These are phyloP conservation scores for Pangasianodon hypophthalmus DNA, from an alignment of 2,113 vertebrate species.

Conservation along the genomic window DNA sequence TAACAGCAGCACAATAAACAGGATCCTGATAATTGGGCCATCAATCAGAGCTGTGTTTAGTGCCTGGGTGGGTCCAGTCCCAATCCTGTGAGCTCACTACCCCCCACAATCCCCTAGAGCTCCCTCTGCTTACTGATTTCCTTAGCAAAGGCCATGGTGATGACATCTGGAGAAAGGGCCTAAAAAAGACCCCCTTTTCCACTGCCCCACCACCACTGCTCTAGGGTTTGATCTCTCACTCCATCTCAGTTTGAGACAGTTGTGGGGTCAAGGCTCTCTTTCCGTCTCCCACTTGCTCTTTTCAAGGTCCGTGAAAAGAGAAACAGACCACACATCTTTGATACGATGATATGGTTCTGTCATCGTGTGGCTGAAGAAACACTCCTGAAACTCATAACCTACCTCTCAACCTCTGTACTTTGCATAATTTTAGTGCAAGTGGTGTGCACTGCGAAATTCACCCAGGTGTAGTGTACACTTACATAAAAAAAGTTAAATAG, in stretches of 20 bases:
- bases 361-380: background rate
- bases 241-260: conserved; percentile 35
- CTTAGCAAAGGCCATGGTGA: conserved; percentile 46
- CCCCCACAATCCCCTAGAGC: conserved; percentile 48
- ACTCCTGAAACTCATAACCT: background rate
- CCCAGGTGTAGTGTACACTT: background rate
- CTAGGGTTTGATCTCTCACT: conserved; percentile 37
- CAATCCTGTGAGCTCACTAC: conserved; percentile 55
- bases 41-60: conserved; percentile 76
- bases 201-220: conserved; percentile 18
- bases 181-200: conserved; percentile 30
- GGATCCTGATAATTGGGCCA: conserved; percentile 79
- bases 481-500: background rate
- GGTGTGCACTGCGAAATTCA: background rate
- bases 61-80: conserved; percentile 64
- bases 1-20: conserved; percentile 81
- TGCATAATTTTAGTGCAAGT: background rate
- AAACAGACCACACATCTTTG: background rate
- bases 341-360: background rate
- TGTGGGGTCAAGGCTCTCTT: conserved; percentile 15
- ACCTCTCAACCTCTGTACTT: background rate
- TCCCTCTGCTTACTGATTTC: conserved; percentile 49
- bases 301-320: conserved; percentile 10
- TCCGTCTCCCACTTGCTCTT: conserved; percentile 11
- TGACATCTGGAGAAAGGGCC: conserved; percentile 60